Evolutionary conservation across 2,888 invertebrate species (phyloP), one percentile per base, ranked within the genome.

Genomic region (Lycaena phlaeas): DNA sequence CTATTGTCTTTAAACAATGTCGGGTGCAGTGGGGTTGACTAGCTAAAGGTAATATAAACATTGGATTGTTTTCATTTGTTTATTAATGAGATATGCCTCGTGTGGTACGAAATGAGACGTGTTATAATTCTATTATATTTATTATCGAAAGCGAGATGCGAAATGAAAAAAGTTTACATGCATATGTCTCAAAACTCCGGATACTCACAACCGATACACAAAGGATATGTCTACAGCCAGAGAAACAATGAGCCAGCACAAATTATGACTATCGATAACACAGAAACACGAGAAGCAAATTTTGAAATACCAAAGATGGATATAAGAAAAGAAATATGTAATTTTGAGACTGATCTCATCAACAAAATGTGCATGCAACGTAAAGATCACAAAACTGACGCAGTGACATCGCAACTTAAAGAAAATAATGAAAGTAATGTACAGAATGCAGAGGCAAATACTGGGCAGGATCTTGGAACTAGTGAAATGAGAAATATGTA

Each of bases 11-110:
- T 50, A 59, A 64, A 71, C 75, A 76, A 72, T 74, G 61, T 59
- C 44, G 48, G 49, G 51, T 52, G 55, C 44, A 49, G 50, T 50
- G 52, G 54, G 58, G 59, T 59, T 11, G n/a, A 63, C 58, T 54
- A 62, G 61, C 68, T 70, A 69, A 69, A 68, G 60, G 59, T 64
- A 58, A 71, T 76, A 79, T 67, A 78, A 69, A 64, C 67, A 22
- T 22, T 22, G 3, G 2, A 9, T 18, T 1, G 7, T 18, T 31
- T 10, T 11, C 34, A 34, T 12, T 18, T 18, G 22, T 7, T 4
- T 7, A 11, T 9, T 22, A 6, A 9, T 22, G 34, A 18, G 34
- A 34, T 66, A 66, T 65, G 68, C 36, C 61, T 45, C 44, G 57
- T 55, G 54, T 55, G 52, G 50, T 36, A 42, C 47, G 62, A 48